Evolutionary conservation across 2,797 vertebrate genomes (phyloP), one percentile per base, ranked within the genome.

Genomic region (Siniperca undulata): DNA sequence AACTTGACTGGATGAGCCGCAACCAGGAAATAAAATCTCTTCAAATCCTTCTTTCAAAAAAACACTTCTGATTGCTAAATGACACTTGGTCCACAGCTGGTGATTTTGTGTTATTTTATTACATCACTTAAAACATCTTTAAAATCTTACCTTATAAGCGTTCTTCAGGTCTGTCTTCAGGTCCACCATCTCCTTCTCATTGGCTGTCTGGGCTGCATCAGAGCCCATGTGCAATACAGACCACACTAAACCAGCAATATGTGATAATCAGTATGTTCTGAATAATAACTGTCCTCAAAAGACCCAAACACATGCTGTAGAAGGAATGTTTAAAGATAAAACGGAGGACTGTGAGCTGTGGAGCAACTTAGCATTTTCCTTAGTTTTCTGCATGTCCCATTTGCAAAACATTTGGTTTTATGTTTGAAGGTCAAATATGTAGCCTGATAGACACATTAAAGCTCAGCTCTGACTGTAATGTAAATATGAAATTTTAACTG

Each of bases 191-290:
- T 62, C 7, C 16, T 75, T 50, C 42, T 84, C 52, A 22, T 34
- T 36, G n/a, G 20, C 17, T 40, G 4, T 22, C 53, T 36, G 22
- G 22, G 53, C 71, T 75, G 30, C 38, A 13, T 83, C 38, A 64
- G 40, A 73, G 80, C 55, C 72, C 62, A 77, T 76, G 62, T 78
- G 77, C 27, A 16, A 48, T 20, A 55, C 72, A 80, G 67, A 70
- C 52, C 14, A 5, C 11, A 52, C 20, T 64, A 62, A 77, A 78
- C 38, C 52, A 55, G 17, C 24, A 60, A 36, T 40, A 59, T 69
- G 72, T 60, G 27, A 74, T 79, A n/a, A 53, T 42, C 61, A 52
- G 19, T 40, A 5, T 62, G 38, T 68, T 34, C 30, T n/a, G 36
- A 59, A 19, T 50, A 60, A 64, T 65, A 82, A 55, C 5, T 46